Evolutionary conservation across 2,888 invertebrate genomes (phyloP).

Genomic region (Tridacna crocea): DNA sequence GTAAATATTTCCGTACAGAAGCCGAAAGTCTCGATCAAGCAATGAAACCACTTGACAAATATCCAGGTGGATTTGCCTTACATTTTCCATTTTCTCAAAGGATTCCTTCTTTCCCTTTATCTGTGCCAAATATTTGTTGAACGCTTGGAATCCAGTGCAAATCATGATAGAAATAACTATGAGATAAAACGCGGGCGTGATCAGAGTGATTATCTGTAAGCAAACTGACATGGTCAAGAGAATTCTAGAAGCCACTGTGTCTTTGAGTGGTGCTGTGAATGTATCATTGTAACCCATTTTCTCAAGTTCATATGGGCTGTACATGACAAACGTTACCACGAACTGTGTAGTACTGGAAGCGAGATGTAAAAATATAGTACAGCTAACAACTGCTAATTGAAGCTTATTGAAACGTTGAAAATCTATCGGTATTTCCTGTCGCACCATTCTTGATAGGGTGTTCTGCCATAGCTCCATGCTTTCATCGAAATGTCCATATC

Average conservation of each 20-base stretch:
- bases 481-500: not conserved
- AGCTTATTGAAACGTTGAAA: not conserved
- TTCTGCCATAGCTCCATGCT: not conserved
- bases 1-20: conserved; percentile 16
- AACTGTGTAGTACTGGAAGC: not conserved
- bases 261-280: conserved; percentile 1
- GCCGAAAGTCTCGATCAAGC: conserved; percentile 7
- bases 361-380: not conserved
- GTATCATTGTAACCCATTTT: conserved; percentile 3
- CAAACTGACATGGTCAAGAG: conserved; percentile 2
- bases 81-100: not conserved
- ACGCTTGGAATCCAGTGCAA: conserved; percentile 6
- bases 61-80: conserved; percentile 3
- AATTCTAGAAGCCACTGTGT: not conserved
- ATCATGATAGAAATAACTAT: conserved; percentile 10
- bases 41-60: conserved; percentile 12
- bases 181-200: conserved; percentile 6
- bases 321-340: not conserved
- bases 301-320: not conserved
- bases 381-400: not conserved
- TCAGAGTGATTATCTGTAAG: not conserved
- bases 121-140: not conserved
- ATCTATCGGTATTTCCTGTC: not conserved
- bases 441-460: not conserved
- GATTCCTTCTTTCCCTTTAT: not conserved